These are phyloP conservation scores for Sphaeridia pumilis DNA, from an alignment of 2,888 invertebrate genomes.

Conservation along the genomic window DNA sequence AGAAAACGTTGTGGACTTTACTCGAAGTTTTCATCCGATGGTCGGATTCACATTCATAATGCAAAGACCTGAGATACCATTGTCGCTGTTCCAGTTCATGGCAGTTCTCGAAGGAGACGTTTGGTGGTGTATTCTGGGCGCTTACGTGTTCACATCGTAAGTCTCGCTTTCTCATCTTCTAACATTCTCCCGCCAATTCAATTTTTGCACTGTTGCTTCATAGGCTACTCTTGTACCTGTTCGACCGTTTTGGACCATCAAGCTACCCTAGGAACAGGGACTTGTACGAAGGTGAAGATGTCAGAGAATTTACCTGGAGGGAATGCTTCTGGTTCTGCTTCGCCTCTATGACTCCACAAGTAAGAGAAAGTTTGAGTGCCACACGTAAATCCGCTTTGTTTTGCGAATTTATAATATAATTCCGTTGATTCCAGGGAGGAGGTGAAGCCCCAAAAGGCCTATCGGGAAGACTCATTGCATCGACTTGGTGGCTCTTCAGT, in stretches of 20 bases:
- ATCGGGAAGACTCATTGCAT: slow-evolving; percentile 87
- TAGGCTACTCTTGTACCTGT: slow-evolving; percentile 87
- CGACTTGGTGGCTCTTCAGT: slow-evolving; percentile 99
- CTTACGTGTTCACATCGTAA: slow-evolving; percentile 83
- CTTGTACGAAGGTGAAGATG: slow-evolving; percentile 77
- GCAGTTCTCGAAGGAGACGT: slow-evolving; percentile 91
- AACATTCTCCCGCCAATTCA: neutral
- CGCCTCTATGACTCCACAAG: slow-evolving; percentile 87
- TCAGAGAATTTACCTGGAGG: slow-evolving; percentile 82
- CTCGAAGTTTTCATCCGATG: slow-evolving; percentile 62
- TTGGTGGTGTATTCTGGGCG: slow-evolving; percentile 88
- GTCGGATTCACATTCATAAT: slow-evolving; percentile 94
- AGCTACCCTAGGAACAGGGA: slow-evolving; percentile 88
- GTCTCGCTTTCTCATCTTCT: neutral
- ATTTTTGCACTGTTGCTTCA: neutral
- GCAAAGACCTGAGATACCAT: slow-evolving; percentile 73
- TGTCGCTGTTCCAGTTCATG: slow-evolving; percentile 89
- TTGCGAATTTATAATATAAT: neutral
- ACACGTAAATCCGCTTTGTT: too few relatives aligned
- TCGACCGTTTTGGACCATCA: slow-evolving; percentile 92
- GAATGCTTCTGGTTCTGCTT: slow-evolving; percentile 98
- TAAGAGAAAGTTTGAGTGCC: slow-evolving; percentile 22
- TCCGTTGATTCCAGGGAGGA: slow-evolving; percentile 49
- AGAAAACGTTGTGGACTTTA: slow-evolving; percentile 93
- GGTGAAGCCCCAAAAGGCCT: slow-evolving; percentile 92